Conservation (phyloP, 1,140 invertebrate species). For the Cataglyphis hispanica region DNA sequence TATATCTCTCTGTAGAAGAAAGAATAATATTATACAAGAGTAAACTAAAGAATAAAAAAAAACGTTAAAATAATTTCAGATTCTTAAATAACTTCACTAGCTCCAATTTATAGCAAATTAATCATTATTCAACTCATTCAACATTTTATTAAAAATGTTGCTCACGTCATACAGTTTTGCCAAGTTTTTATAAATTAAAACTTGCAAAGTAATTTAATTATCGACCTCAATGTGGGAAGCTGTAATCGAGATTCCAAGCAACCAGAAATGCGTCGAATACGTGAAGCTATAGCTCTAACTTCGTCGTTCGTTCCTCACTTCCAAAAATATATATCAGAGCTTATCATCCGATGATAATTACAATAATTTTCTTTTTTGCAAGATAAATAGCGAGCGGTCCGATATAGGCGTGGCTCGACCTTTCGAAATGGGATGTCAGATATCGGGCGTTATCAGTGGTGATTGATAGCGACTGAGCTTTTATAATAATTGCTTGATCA, state of each 20-base stretch:
- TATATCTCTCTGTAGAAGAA: neutral
- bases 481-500: conserved; percentile 84
- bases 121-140: neutral
- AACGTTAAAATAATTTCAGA: neutral
- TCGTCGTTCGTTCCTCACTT: conserved; percentile 9
- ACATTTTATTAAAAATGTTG: neutral
- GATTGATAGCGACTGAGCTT: conserved; percentile 83
- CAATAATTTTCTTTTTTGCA: conserved; percentile 60
- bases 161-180: neutral
- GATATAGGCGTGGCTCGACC: conserved; percentile 66
- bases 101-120: neutral
- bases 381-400: conserved; percentile 45
- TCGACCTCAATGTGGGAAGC: neutral
- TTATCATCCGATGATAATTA: conserved; percentile 62
- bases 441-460: conserved; percentile 75
- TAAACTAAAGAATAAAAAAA: too few relatives aligned
- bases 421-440: conserved; percentile 64
- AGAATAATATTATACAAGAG: neutral
- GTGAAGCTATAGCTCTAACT: neutral
- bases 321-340: conserved; percentile 40
- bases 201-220: conserved; percentile 44
- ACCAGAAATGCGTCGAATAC: conserved; percentile 23
- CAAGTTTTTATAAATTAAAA: conserved; percentile 29
- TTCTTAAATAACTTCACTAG: neutral
- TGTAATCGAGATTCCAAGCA: conserved; percentile 24